Evolutionary conservation across 2,888 invertebrate species (phyloP), one percentile per base, ranked within the genome.

Genomic region (Platycheirus albimanus): DNA sequence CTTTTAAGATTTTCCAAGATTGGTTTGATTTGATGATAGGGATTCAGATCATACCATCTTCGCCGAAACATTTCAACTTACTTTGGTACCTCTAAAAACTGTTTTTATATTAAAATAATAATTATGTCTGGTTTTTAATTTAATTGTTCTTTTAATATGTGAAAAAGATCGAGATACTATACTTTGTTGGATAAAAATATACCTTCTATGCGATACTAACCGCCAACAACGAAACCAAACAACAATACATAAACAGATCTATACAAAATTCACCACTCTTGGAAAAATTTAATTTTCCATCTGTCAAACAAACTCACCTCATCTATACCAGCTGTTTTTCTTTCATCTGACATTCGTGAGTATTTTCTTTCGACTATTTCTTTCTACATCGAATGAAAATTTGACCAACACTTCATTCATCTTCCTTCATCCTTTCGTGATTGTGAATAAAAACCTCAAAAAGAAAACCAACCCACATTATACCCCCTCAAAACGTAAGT

Each of bases 291-390:
- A 63, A 61, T 63, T 41, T 47, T 13, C 36, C 67, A 74, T 30
- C 1, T 6, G 0, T 51, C 54, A 24, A 3, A 3, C 10, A 43
- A n/a, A 10, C 10, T n/a, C 3, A 45, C 19, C 13, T 11, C 15
- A 20, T n/a, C n/a, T n/a, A 36, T 64, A 58, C 7, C 80, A 70
- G 75, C 69, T 80, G 76, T 30, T 66, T 54, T 13, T n/a, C 13
- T 45, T 15, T 36, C 1, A 28, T 61, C 54, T 75, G 75, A 76
- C 80, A 75, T 76, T 69, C 43, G 30, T 20, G 8, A 63, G 64
- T 75, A 45, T 61, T 54, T 56, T 20, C 51, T 33, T 69, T 64
- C 24, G 1, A 17, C 19, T 45, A 17, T n/a, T 54, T 63, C 63
- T 19, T 28, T 19, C n/a, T 28, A 5, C 15, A 33, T 13, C 7